Conservation (phyloP, 1,140 invertebrate species). For the Phthorimaea operculella region DNA sequence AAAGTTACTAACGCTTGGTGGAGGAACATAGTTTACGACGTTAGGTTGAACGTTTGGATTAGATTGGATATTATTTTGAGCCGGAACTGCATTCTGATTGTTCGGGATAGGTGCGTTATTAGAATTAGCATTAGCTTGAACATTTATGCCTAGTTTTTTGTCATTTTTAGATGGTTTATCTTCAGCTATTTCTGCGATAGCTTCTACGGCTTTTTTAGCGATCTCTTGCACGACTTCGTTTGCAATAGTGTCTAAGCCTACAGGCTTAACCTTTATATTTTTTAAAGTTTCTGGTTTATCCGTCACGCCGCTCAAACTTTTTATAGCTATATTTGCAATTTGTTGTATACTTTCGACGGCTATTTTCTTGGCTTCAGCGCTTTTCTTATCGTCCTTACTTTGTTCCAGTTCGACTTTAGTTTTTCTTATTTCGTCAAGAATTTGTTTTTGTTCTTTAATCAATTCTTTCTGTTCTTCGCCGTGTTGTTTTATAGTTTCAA, state of each 20-base stretch:
- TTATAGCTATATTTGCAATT: slow-evolving; percentile 60
- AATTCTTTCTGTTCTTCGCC: slow-evolving; percentile 69
- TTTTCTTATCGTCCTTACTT: slow-evolving; percentile 38
- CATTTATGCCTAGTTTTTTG: no score
- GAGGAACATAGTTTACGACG: neutral
- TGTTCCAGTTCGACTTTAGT: slow-evolving; percentile 64
- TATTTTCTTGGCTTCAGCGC: slow-evolving; percentile 56
- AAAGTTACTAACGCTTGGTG: neutral
- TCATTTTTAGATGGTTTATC: neutral
- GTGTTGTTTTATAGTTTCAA: slow-evolving; percentile 70
- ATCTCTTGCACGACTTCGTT: slow-evolving; percentile 49
- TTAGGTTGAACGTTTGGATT: neutral
- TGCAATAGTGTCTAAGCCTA: slow-evolving; percentile 38
- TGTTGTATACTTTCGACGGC: slow-evolving; percentile 65
- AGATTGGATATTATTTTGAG: neutral
- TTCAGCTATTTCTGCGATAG: slow-evolving; percentile 36
- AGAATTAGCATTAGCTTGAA: neutral
- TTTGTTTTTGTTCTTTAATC: slow-evolving; percentile 69
- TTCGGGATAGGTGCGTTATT: neutral
- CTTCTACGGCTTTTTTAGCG: slow-evolving; percentile 48
- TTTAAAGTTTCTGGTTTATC: slow-evolving; percentile 33
- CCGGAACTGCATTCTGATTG: neutral
- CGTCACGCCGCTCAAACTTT: slow-evolving; percentile 50
- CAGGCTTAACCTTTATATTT: slow-evolving; percentile 22
- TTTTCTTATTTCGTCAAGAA: slow-evolving; percentile 68